Percentiles rank a stretch among this genome's conserved stretches.
Evolutionary conservation across 1,140 invertebrate genomes (phyloP).

Genomic region (Drosophila funebris): DNA sequence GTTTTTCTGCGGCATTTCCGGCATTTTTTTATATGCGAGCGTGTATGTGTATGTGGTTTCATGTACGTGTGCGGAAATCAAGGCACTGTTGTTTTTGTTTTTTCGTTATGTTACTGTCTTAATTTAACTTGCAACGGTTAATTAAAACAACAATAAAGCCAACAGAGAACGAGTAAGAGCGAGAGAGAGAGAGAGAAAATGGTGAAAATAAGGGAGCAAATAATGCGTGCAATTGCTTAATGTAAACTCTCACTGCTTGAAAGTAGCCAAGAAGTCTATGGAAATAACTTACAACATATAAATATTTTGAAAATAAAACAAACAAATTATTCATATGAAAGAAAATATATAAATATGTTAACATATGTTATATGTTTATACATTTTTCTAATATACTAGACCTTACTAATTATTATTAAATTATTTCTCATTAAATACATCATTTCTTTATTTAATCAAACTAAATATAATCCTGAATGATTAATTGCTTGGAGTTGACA

Average conservation of each 20-base stretch:
- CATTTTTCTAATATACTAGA: too few species aligned
- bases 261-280: too few species aligned
- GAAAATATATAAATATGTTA: too few species aligned
- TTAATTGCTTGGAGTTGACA: too few species aligned
- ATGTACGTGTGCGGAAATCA: conserved; percentile 32
- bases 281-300: too few species aligned
- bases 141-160: conserved; percentile 63
- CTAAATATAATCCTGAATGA: too few species aligned
- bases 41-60: conserved; percentile 33
- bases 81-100: conserved; percentile 22
- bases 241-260: not conserved
- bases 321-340: too few species aligned
- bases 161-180: conserved; percentile 3
- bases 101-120: conserved; percentile 68
- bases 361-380: too few species aligned
- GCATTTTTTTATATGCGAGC: conserved; percentile 59
- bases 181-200: not conserved
- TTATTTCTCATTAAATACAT: too few species aligned
- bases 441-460: too few species aligned
- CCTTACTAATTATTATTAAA: too few species aligned
- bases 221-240: not conserved
- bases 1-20: conserved; percentile 71
- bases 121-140: conserved; percentile 68
- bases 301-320: too few species aligned
- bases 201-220: not conserved